Evolutionary conservation across 2,113 vertebrate species (phyloP), one percentile per base, ranked within the genome.

Genomic region (Trogon melanurus): DNA sequence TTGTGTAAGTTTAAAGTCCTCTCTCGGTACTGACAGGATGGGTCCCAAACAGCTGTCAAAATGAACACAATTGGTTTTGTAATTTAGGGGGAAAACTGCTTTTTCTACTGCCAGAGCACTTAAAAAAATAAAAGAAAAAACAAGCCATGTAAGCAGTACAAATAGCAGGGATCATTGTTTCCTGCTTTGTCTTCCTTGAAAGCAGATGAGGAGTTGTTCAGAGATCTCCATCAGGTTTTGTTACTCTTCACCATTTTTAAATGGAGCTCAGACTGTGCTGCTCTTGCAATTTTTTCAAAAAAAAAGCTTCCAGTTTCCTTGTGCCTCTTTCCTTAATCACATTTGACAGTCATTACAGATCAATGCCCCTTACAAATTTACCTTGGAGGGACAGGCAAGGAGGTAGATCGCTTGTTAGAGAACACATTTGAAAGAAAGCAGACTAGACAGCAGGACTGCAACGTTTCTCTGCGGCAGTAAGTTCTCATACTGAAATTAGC

Each of bases 371-470:
- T 65, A 92, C 50, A 79, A 53, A 60, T 47, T 53, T 47, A 48
- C 22, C 30, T 54, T 61, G 41, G 69, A 87, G 51, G 44, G 36
- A 65, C 41, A 67, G 61, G 67, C 12, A 75, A 79, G 34, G 85
- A 95, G 83, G 91, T 89, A 95, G 96, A 84, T 93, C 61, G 30
- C 36, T 61, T 45, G 10, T 64, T 26, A 62, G 30, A 89, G 67
- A 75, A 47, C 27, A 57, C 27, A 61, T 25, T 13, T 84, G 51
- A 92, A 95, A 92, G 79, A 86, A 95, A 93, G 34, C 53, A 84
- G 86, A 85, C 88, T 61, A 25, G 92, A 84, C 83, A 78, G 83
- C 16, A 60, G 1, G 10, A 72, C 78, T 50, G 53, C 85, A 84
- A 53, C 2, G 6, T 45, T 93, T 53, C 72, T 93, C 73, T 75